Evolutionary conservation across 1,140 invertebrate species (phyloP).

Genomic region (Hirudo medicinalis): DNA sequence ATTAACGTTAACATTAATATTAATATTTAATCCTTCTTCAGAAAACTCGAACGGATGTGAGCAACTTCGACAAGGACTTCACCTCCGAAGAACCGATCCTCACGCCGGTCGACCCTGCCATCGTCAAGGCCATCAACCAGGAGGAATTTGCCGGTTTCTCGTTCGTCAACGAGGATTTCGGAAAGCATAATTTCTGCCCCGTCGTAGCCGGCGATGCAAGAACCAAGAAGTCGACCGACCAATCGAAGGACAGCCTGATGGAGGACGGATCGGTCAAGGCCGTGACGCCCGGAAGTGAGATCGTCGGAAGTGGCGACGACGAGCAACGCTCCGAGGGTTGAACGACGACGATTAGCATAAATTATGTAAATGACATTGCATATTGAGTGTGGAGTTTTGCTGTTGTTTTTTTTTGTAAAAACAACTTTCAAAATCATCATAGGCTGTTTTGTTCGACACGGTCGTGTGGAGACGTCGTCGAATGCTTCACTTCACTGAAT

Average conservation of each 20-base stretch:
- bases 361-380: too few species aligned
- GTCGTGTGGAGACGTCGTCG: too few species aligned
- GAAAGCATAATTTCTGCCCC: slow-evolving; percentile 25
- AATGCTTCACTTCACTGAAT: too few species aligned
- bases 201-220: not conserved
- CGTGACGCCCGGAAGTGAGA: too few species aligned
- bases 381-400: too few species aligned
- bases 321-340: too few species aligned
- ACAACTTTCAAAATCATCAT: too few species aligned
- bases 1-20: too few species aligned
- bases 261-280: not conserved
- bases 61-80: slow-evolving; percentile 98
- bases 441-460: too few species aligned
- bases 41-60: slow-evolving; percentile 92
- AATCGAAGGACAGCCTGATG: not conserved
- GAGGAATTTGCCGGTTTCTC: slow-evolving; percentile 95
- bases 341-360: too few species aligned
- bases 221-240: not conserved
- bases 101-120: slow-evolving; percentile 78
- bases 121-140: slow-evolving; percentile 82
- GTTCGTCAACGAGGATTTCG: slow-evolving; percentile 78
- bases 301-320: too few species aligned
- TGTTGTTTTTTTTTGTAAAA: too few species aligned
- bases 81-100: slow-evolving; percentile 92
- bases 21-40: slow-evolving; percentile 41